Base-by-base conservation (phyloP, 2,113 vertebrate genomes). In the Rhinolophus ferrumequinum region DNA sequence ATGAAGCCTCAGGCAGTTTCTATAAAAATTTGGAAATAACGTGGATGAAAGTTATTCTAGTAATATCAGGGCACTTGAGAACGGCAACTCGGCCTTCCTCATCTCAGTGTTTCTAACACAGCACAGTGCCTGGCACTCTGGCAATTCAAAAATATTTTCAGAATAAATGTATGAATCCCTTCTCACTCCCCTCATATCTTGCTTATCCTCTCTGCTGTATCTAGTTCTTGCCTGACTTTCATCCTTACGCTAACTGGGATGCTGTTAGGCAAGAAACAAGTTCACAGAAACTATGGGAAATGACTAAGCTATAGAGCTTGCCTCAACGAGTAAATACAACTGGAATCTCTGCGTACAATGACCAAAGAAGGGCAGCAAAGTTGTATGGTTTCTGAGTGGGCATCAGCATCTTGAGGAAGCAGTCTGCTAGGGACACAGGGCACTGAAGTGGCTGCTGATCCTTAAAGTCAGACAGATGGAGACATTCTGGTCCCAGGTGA, bases 21-120 rank as follows among this genome's bases (percentile, higher is more conserved):
- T 86, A 6, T 96, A 47, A 81, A 88, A 93, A 67, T 81, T n/a
- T 82, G n/a, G 87, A 94, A 93, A 72, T 77, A 81, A 89, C 56
- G 81, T 52, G 93, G 56, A 79, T 56, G 82, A 95, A 95, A 85
- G 70, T 4, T 35, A 64, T 33, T n/a, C 41, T 75, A 88, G 69
- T 80, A 66, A 72, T 89, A 85, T 33, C 82, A 30, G 30, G 88
- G 66, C 33, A 13, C 64, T 62, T 84, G 41, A 86, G 58, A 95
- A 73, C 6, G 79, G 79, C 62, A 82, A 79, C 24, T 21, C 30
- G 60, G 2, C 21, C 24, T 92, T 56, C 47, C 11, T 69, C 26
- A 14, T 81, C 21, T 93, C 38, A 80, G 13, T 82, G 54, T 73
- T 93, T 81, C 54, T 81, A 88, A 80, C 47, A 69, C 12, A 81